A percentile compares a stretch with the other conserved stretches of the same genome.
Conservation (phyloP, 53 echinoderm and acorn worm genomes). For the Hippasteria phrygiana region DNA sequence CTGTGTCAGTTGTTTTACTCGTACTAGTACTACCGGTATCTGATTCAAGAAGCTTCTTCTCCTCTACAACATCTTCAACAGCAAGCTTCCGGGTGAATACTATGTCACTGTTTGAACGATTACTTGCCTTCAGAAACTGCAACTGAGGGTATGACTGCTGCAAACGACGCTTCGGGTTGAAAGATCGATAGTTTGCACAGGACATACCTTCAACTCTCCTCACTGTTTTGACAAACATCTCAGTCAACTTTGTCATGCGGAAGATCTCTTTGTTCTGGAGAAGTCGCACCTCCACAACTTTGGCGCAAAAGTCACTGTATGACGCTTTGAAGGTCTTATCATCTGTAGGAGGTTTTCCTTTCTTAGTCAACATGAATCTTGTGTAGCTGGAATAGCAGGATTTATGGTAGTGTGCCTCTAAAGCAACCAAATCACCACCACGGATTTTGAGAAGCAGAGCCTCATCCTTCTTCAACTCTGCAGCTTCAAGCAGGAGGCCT, state of each 20-base stretch:
- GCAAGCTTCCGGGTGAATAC: slow-evolving; percentile 9
- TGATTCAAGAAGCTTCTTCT: neutral
- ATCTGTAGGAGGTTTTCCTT: neutral
- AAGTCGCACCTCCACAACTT: neutral
- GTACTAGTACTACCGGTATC: neutral
- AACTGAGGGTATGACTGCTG: neutral
- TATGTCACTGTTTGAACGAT: neutral
- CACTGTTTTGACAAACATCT: neutral
- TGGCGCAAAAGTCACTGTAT: neutral
- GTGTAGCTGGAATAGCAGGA: slow-evolving; percentile 51
- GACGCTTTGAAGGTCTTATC: neutral
- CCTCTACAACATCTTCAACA: slow-evolving; percentile 16
- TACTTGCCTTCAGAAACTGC: slow-evolving; percentile 4
- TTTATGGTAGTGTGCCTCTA: slow-evolving; percentile 56
- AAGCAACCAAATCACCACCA: slow-evolving; percentile 50
- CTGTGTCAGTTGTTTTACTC: neutral
- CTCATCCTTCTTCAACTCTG: neutral
- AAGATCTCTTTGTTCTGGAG: slow-evolving; percentile 3
- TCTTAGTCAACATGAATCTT: neutral
- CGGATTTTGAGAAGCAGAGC: neutral
- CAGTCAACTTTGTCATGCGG: neutral
- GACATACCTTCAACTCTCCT: neutral
- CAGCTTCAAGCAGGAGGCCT: neutral
- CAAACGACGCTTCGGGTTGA: slow-evolving; percentile 1
- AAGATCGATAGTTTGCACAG: neutral